phyloP scores from a whole-genome alignment of 2,113 vertebrate species.

The Apaloderma vittatum region DNA sequence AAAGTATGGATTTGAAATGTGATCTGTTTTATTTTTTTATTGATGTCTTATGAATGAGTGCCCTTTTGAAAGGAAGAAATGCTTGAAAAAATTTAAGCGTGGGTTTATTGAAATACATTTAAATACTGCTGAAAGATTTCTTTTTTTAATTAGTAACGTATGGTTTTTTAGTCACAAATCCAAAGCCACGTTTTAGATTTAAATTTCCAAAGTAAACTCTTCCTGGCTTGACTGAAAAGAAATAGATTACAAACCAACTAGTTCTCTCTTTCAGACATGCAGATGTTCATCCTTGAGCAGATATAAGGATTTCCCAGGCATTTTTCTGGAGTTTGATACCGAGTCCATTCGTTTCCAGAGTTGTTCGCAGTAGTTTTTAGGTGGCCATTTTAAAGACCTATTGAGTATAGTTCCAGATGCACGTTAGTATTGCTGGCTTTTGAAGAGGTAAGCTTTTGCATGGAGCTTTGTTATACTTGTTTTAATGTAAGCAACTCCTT shows the following conservation, averaged over 20 bases:
- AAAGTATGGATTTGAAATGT: neutral
- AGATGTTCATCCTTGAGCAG: neutral
- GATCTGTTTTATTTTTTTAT: neutral
- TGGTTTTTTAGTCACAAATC: neutral
- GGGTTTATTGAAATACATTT: neutral
- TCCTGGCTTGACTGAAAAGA: neutral
- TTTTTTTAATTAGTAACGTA: neutral
- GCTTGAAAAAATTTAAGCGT: neutral
- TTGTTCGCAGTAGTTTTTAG: neutral
- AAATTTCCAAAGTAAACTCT: neutral
- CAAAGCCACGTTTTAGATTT: neutral
- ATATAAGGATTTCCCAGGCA: neutral
- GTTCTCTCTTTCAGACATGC: neutral
- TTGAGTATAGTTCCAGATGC: neutral
- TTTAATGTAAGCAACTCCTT: neutral
- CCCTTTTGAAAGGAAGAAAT: neutral
- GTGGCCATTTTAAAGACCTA: neutral
- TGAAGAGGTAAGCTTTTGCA: neutral
- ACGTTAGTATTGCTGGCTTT: neutral
- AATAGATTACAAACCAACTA: neutral
- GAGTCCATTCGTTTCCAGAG: neutral
- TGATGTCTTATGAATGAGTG: neutral
- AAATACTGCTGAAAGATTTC: neutral
- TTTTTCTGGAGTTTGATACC: neutral
- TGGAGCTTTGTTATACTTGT: rapidly evolving